phyloP scores from a whole-genome alignment of 2,888 invertebrate species.

The Dione vanillae region DNA sequence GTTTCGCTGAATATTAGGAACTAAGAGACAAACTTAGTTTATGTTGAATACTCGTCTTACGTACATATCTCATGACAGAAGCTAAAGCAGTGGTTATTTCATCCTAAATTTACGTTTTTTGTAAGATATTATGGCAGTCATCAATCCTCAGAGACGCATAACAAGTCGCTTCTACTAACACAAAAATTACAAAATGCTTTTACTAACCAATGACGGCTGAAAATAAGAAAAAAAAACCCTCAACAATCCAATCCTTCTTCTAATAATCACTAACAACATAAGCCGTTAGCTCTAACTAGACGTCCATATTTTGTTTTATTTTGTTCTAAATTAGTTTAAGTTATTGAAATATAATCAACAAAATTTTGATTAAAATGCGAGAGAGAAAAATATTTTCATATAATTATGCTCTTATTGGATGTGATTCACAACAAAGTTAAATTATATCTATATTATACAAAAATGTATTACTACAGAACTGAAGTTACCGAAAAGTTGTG shows the following conservation, averaged over 20 bases:
- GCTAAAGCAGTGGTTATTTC: neutral
- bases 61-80: slow-evolving; percentile 26
- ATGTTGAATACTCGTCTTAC: slow-evolving; percentile 31
- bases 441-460: neutral
- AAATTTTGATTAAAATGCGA: too few species aligned
- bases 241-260: slow-evolving; percentile 1
- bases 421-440: slow-evolving; percentile 1
- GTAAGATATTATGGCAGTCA: too few species aligned
- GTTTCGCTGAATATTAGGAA: slow-evolving; percentile 72
- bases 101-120: too few species aligned
- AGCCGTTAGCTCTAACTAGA: neutral
- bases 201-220: neutral
- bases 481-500: slow-evolving; percentile 29
- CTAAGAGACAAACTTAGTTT: slow-evolving; percentile 62
- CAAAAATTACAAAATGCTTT: neutral
- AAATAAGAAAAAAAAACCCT: neutral
- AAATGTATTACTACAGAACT: slow-evolving; percentile 5
- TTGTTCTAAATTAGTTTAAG: too few species aligned
- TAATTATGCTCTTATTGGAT: neutral
- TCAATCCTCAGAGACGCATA: too few species aligned
- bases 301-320: too few species aligned
- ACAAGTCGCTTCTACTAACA: too few species aligned
- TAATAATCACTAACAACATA: slow-evolving; percentile 16
- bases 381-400: too few species aligned
- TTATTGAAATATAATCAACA: too few species aligned